Evolutionary conservation across 2,888 invertebrate genomes (phyloP).

Genomic region (Falcaria lacertinaria): DNA sequence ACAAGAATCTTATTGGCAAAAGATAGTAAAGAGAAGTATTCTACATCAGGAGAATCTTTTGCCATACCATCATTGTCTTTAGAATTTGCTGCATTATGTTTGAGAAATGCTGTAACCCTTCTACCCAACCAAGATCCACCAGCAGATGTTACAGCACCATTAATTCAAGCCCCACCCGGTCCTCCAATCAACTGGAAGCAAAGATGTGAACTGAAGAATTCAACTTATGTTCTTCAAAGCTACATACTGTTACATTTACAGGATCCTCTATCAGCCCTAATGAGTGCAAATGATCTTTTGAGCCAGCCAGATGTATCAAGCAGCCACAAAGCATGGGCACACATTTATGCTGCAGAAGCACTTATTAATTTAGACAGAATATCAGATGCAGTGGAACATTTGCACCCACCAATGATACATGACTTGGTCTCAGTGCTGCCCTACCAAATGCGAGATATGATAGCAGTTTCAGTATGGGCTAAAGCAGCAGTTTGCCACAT

Average conservation of each 20-base stretch:
- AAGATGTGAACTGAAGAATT: slow-evolving; percentile 80
- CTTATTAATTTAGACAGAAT: slow-evolving; percentile 90
- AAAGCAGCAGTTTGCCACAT: slow-evolving; percentile 75
- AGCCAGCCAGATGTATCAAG: slow-evolving; percentile 81
- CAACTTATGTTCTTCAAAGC: slow-evolving; percentile 88
- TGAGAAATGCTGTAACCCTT: slow-evolving; percentile 89
- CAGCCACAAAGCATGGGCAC: slow-evolving; percentile 86
- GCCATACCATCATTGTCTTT: slow-evolving; percentile 93
- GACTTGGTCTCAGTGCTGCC: slow-evolving; percentile 67
- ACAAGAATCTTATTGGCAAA: slow-evolving; percentile 59
- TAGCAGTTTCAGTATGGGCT: slow-evolving; percentile 75
- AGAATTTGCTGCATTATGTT: slow-evolving; percentile 93
- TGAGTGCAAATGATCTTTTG: slow-evolving; percentile 87
- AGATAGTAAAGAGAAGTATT: slow-evolving; percentile 62
- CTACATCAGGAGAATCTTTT: slow-evolving; percentile 83
- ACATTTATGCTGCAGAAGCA: slow-evolving; percentile 94
- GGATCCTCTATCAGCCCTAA: slow-evolving; percentile 88
- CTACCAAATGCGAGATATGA: slow-evolving; percentile 65
- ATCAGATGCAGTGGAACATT: slow-evolving; percentile 89
- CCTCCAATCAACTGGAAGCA: slow-evolving; percentile 81
- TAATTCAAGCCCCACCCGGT: slow-evolving; percentile 80
- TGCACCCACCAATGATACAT: slow-evolving; percentile 87
- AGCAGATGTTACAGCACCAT: slow-evolving; percentile 41
- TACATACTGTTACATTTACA: slow-evolving; percentile 92
- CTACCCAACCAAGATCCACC: slow-evolving; percentile 80